Evolutionary conservation across 35 echinoderm and acorn worm genomes (phyloP), one percentile per base, ranked within the genome.

Genomic region (Lytechinus variegatus): DNA sequence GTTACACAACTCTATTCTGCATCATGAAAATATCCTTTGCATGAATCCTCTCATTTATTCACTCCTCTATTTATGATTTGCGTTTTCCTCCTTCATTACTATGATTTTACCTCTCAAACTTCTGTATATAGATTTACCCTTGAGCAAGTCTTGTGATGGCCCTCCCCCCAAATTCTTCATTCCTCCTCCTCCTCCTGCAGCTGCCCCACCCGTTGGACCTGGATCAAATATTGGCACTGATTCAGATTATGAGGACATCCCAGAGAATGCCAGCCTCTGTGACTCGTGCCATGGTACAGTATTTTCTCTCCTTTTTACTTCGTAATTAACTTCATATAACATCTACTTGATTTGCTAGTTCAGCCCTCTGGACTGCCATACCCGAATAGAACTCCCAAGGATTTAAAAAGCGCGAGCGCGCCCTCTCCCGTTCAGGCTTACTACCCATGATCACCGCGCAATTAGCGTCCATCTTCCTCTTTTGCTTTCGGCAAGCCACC

Each of bases 121-220:
- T 16, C 66, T 79, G 24, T 79, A 58, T 58, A 79, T 79, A 87
- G 60, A 95, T n/a, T 66, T 86, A 14, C 94, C 58, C 27, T 29
- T 95, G 56, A 95, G 94, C 94, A 95, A 95, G 94, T 95, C 94
- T 27, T 95, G 28, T 54, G 94, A 95, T 52, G 79, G 94, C 54
- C 44, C 57, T 29, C 79, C 92, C n/a, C 79, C 92, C 13, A 93
- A 93, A 93, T 54, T 93, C 53, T 93, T 93, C 92, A 55, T 93
- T 54, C 92, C 92, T 93, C 92, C 92, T 28, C 92, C 92, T 54
- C 88, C 88, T 54, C 88, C 88, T 87, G 19, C 91, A 93, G 92
- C 52, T 10, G 88, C 24, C 92, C 92, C 92, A 13, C 54, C 92
- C 92, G 21, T 19, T 93, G 92, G 53, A 9, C 55, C 92, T 54